Evolutionary conservation across 2,113 vertebrate genomes (phyloP), one percentile per base, ranked within the genome.

Genomic region (Aphyosemion australe): DNA sequence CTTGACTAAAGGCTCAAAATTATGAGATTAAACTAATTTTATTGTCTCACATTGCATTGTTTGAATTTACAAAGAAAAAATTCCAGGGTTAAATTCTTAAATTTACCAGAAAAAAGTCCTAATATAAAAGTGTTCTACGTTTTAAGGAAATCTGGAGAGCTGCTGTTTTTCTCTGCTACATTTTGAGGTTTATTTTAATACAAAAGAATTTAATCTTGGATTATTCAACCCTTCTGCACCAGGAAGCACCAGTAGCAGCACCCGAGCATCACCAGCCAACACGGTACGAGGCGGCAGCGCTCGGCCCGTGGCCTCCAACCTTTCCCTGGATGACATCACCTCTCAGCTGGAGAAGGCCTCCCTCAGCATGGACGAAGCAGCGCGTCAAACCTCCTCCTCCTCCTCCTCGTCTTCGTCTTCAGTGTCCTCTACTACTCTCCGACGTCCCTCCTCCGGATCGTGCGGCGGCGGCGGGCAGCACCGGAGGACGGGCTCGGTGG

Each of bases 321-420:
- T 96, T 72, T 99, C 97, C 52, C 87, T 99, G 87, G 97, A 98
- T 37, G 97, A 99, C 83, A 98, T 99, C 92, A 98, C 97, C 37
- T 96, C 96, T 4, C 97, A 98, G 79, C 88, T 99, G 83, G 97
- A 99, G 83, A 95, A 95, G 87, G 97, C 97, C 10, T 99, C 97
- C 2, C 81, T 96, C 83, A 99, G 96, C 87, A 99, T 99, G 97
- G 97, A 99, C n/a, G 96, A 99, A 76, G 97, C 96, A 2, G 97
- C 96, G 1, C 95, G 95, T 14, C 96, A 99, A 61, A 95, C 91
- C 7, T 95, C 95, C 6, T 89, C 95, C 1, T 76, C 87, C 26
- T 91, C 94, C 19, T 88, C 88, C 12, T 93, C 64, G 71, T 74
- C 92, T 63, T 83, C 89, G 0, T 88, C 89, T 1, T 89, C 88